Evolutionary conservation across 2,113 vertebrate species (phyloP).

Genomic region (Aptenodytes patagonicus): DNA sequence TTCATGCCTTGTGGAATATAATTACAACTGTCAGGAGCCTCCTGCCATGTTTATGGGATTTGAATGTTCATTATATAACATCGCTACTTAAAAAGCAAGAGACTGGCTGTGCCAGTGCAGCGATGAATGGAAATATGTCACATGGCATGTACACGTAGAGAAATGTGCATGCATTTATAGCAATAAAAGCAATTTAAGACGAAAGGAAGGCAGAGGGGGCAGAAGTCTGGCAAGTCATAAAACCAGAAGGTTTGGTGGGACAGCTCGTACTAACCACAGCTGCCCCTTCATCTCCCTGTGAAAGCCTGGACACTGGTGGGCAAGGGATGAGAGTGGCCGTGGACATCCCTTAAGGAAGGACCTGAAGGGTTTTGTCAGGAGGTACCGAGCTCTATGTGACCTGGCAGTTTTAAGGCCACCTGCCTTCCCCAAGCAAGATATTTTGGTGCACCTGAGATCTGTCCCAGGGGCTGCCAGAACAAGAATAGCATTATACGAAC

Average conservation of each 20-base stretch:
- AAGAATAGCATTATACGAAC: neutral
- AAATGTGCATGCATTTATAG: neutral
- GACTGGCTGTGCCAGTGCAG: neutral
- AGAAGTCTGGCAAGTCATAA: neutral
- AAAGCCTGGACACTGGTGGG: neutral
- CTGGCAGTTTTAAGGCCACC: constrained; percentile 24
- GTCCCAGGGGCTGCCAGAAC: neutral
- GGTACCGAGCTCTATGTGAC: neutral
- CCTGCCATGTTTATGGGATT: neutral
- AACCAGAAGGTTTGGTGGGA: neutral
- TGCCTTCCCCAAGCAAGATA: neutral
- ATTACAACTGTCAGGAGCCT: constrained; percentile 3
- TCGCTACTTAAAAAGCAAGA: neutral
- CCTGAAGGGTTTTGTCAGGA: neutral
- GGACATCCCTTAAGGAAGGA: neutral
- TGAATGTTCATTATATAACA: neutral
- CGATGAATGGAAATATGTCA: neutral
- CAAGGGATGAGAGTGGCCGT: neutral
- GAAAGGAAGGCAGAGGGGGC: neutral
- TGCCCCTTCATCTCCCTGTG: neutral
- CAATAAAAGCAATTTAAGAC: neutral
- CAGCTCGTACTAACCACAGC: neutral
- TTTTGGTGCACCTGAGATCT: constrained; percentile 15
- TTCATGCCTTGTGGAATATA: constrained; percentile 11
- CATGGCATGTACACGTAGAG: neutral